phyloP scores from a whole-genome alignment of 2,888 invertebrate species.

The Lamproptera curius region DNA sequence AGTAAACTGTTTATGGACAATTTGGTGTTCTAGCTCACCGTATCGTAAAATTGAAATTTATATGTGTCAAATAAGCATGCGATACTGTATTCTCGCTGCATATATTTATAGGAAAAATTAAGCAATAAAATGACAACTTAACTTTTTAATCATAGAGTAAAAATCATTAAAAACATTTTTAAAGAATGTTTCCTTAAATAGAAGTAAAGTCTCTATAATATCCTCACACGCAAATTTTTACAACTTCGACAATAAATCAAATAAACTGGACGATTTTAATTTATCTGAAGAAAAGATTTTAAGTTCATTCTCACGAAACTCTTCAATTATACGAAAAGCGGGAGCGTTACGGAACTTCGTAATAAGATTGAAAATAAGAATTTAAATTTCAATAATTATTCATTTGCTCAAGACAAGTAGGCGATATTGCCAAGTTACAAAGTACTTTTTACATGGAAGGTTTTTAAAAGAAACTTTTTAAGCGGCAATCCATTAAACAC shows the following conservation, averaged over 20 bases:
- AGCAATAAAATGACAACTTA: too few species aligned
- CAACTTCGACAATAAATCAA: conserved; percentile 23
- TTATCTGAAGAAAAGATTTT: conserved; percentile 27
- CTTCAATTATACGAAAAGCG: conserved; percentile 49
- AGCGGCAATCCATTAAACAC: conserved; percentile 51
- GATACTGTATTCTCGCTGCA: too few species aligned
- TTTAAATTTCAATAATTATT: conserved; percentile 57
- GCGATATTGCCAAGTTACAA: conserved; percentile 55
- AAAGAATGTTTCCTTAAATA: too few species aligned
- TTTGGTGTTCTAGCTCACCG: conserved; percentile 7
- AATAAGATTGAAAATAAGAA: conserved; percentile 52
- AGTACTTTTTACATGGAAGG: conserved; percentile 45
- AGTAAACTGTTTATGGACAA: conserved; percentile 33
- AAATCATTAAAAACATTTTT: too few species aligned
- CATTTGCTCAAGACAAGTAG: conserved; percentile 48
- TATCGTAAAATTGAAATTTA: not conserved
- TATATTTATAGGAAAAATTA: too few species aligned
- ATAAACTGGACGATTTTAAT: conserved; percentile 27
- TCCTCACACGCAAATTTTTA: conserved; percentile 20
- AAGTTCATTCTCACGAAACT: conserved; percentile 30
- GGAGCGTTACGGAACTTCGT: conserved; percentile 49
- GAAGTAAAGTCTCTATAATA: too few species aligned
- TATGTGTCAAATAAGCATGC: not conserved
- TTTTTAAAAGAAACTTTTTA: conserved; percentile 46
- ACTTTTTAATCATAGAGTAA: too few species aligned